Evolutionary conservation across 2,113 vertebrate genomes (phyloP), one percentile per base, ranked within the genome.

Genomic region (Rhabdornis inornatus): DNA sequence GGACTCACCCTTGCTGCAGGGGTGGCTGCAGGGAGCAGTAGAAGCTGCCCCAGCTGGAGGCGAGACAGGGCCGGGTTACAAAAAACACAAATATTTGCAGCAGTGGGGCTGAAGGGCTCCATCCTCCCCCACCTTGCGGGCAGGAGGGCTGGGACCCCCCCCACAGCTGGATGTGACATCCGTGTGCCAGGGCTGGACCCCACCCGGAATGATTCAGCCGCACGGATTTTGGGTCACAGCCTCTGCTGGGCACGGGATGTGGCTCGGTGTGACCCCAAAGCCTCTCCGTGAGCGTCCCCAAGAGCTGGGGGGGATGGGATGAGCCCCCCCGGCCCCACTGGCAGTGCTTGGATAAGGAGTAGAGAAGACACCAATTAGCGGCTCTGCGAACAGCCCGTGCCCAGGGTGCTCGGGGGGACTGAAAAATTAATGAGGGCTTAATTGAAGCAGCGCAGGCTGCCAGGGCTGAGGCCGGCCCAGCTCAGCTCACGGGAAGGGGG

Each of bases 351-450:
- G 47, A 5, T n/a, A 17, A 10, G 53, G 45, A 69, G 47, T 27
- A 20, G 49, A 65, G 85, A 70, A 76, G 89, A 25, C 69, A 20
- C 49, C 89, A 75, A 59, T 91, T 60, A 75, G 66, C 15, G 5
- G 39, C 68, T 30, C 69, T 15, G 60, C 61, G n/a, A 84, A 49
- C 19, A 9, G 0, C 45, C 56, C 18, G 12, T 7, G 13, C 47
- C 12, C 45, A 17, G 49, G 15, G 13, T 23, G 72, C 42, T 3
- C 85, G 31, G 56, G 37, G 89, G 42, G 39, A 49, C 53, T 92
- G 81, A 55, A 95, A 89, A 87, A 95, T 94, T 84, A 81, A 95
- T 87, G 89, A 95, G 78, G 19, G 53, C 5, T 96, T 96, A 92
- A 92, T 69, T 87, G 87, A 89, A 87, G 70, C 61, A 27, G 27